Conservation (phyloP, 2,113 vertebrate species). For the Cromileptes altivelis region DNA sequence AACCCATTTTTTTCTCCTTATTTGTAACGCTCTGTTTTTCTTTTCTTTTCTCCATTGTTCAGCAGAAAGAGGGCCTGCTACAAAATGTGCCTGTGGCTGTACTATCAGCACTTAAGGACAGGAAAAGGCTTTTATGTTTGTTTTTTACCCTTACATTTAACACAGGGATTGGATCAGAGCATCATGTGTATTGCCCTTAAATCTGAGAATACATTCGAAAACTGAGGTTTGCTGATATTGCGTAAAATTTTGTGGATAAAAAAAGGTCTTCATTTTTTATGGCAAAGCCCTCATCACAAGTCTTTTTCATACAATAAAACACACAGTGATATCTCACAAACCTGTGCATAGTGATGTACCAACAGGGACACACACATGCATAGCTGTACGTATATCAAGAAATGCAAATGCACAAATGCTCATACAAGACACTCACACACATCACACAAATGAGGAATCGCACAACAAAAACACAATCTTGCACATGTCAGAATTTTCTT, state of each 20-base stretch:
- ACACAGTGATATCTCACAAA: too few species aligned
- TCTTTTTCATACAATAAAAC: neutral
- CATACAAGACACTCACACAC: neutral
- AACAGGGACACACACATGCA: neutral
- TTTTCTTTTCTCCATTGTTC: conserved; percentile 16
- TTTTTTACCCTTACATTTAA: conserved; percentile 24
- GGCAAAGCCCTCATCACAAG: conserved; percentile 5
- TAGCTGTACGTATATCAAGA: neutral
- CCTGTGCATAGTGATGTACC: too few species aligned
- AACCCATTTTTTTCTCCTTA: neutral
- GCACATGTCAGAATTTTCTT: neutral
- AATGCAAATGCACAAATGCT: neutral
- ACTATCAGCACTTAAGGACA: conserved; percentile 18
- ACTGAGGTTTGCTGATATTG: neutral
- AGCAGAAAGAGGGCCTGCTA: neutral
- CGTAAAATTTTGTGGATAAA: neutral
- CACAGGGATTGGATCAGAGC: neutral
- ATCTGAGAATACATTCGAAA: neutral
- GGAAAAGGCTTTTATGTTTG: conserved; percentile 20
- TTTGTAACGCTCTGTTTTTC: neutral
- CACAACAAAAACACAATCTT: neutral
- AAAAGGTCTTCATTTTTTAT: neutral
- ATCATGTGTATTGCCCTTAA: neutral
- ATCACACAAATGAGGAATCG: neutral
- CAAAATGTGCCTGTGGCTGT: conserved; percentile 11